Percentiles rank a stretch among this genome's conserved stretches.
Conservation (phyloP, 2,113 vertebrate genomes). For the Spea bombifrons region DNA sequence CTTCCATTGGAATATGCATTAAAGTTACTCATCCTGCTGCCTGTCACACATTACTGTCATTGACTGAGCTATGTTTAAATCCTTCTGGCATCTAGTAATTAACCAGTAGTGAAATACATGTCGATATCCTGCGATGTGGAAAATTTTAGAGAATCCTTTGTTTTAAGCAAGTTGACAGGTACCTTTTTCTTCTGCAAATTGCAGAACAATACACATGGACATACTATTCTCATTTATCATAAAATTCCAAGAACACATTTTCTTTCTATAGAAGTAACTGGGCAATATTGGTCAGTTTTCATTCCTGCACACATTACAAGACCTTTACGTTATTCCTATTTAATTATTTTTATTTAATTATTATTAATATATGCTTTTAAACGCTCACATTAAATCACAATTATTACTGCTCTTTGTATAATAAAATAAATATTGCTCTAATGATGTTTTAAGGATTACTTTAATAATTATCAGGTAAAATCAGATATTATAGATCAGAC, state of each 20-base stretch:
- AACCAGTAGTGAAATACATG: constrained; percentile 70
- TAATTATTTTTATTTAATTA: no score
- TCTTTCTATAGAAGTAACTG: no score
- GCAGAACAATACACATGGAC: constrained; percentile 25
- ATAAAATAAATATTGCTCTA: no score
- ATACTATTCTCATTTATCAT: neutral
- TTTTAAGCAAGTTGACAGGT: constrained; percentile 48
- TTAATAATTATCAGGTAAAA: no score
- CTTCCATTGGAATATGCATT: constrained; percentile 27
- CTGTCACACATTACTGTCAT: constrained; percentile 73
- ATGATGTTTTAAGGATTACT: no score
- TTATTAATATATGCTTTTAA: no score
- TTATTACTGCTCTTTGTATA: no score
- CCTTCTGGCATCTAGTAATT: constrained; percentile 80
- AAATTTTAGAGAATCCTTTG: constrained; percentile 61
- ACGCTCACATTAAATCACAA: no score
- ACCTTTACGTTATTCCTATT: no score
- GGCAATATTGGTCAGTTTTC: no score
- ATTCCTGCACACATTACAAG: no score
- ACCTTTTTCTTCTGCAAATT: constrained; percentile 39
- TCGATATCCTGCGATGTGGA: constrained; percentile 73
- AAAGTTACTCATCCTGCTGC: constrained; percentile 49
- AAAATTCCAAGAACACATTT: constrained; percentile 11
- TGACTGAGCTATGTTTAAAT: constrained; percentile 77
- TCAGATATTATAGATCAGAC: no score